phyloP scores from a whole-genome alignment of 2,888 invertebrate species.

The Pseudococcus jackbeardsleyi region DNA sequence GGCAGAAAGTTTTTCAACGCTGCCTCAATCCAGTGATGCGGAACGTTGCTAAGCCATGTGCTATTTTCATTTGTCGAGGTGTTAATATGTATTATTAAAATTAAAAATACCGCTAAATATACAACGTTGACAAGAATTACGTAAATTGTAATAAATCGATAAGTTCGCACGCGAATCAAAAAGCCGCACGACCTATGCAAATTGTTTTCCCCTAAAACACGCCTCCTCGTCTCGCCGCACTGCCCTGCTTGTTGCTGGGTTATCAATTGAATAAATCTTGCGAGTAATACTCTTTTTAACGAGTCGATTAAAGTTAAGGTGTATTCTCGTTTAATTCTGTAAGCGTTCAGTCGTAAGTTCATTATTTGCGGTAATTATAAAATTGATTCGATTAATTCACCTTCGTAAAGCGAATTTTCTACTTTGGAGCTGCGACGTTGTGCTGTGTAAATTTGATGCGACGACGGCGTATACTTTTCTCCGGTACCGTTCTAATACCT shows the following conservation, averaged over 20 bases:
- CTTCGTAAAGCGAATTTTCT: not conserved
- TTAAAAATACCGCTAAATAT: slow-evolving; percentile 22
- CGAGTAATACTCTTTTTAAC: slow-evolving; percentile 11
- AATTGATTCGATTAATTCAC: slow-evolving; percentile 40
- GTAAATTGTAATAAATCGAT: slow-evolving; percentile 33
- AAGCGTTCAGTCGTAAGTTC: slow-evolving; percentile 23
- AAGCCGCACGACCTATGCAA: slow-evolving; percentile 28
- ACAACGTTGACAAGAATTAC: slow-evolving; percentile 5
- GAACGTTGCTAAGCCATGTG: not conserved
- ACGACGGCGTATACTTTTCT: slow-evolving; percentile 4
- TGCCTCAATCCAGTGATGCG: not conserved
- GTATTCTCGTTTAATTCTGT: slow-evolving; percentile 3
- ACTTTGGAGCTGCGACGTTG: not conserved
- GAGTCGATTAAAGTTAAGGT: slow-evolving; percentile 27
- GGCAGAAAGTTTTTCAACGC: too few relatives aligned
- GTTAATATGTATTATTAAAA: slow-evolving; percentile 30
- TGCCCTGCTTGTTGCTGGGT: not conserved
- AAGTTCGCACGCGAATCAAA: slow-evolving; percentile 26
- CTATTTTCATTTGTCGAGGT: not conserved
- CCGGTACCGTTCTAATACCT: not conserved
- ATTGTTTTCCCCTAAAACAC: not conserved
- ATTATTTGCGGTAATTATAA: slow-evolving; percentile 40
- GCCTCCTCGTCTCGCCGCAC: not conserved
- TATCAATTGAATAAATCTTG: slow-evolving; percentile 16
- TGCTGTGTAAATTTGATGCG: not conserved